Evolutionary conservation across 2,888 invertebrate genomes (phyloP).

Genomic region (Watsonalla binaria): DNA sequence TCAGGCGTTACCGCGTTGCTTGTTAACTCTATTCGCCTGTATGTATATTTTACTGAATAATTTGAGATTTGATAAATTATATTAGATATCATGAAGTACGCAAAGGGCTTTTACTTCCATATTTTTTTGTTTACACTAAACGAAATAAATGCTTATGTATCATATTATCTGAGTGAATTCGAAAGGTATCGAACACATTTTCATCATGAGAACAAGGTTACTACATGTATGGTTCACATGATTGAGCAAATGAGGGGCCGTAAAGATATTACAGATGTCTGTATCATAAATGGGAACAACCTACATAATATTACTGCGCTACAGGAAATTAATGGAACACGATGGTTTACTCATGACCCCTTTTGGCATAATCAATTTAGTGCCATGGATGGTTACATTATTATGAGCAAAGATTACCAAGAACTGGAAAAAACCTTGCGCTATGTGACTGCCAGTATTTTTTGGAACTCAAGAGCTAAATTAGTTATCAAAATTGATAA

Average conservation of each 20-base stretch:
- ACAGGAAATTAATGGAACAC: slow-evolving; percentile 16
- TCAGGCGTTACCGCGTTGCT: too few species aligned
- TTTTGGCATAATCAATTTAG: slow-evolving; percentile 17
- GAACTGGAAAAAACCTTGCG: slow-evolving; percentile 24
- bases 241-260: slow-evolving; percentile 13
- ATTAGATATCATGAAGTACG: too few species aligned
- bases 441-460: slow-evolving; percentile 17
- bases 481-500: slow-evolving; percentile 32
- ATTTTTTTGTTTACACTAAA: not conserved
- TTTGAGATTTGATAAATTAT: too few species aligned
- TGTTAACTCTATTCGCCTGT: too few species aligned
- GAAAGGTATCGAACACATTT: not conserved
- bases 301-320: slow-evolving; percentile 16
- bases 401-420: slow-evolving; percentile 19
- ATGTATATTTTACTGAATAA: too few species aligned
- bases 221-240: slow-evolving; percentile 22
- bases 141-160: not conserved
- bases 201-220: not conserved
- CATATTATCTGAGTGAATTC: too few species aligned
- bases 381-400: slow-evolving; percentile 24
- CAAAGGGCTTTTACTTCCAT: too few species aligned
- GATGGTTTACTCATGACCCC: slow-evolving; percentile 25
- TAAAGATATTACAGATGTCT: slow-evolving; percentile 18
- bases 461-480: slow-evolving; percentile 34
- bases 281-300: slow-evolving; percentile 24